These are phyloP conservation scores for Coregonus suidteri DNA, from an alignment of 2,797 vertebrate genomes.

Conservation along the genomic window DNA sequence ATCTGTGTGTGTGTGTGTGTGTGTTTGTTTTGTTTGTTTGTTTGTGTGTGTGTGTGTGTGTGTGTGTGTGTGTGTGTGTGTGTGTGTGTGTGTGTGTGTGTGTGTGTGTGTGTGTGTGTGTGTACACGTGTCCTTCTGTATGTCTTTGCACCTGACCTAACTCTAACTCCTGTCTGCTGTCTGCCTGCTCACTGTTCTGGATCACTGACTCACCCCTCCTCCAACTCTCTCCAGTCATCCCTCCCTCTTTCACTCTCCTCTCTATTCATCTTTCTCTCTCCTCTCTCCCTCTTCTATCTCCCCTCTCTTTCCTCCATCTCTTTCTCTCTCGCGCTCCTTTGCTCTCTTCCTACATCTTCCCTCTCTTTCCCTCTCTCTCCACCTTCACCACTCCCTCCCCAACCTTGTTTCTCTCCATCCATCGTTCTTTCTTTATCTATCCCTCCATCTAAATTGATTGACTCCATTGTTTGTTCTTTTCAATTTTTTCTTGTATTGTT, in stretches of 20 bases:
- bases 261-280: background rate
- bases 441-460: slow-evolving; percentile 5
- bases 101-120: background rate
- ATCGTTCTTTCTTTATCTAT: background rate
- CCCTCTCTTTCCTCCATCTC: no score
- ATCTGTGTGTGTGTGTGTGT: slow-evolving; percentile 12
- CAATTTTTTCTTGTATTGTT: slow-evolving; percentile 12
- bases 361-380: no score
- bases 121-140: slow-evolving; percentile 34
- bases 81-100: slow-evolving; percentile 17
- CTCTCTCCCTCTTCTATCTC: background rate
- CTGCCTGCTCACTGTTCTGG: slow-evolving; percentile 71
- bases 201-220: slow-evolving; percentile 55
- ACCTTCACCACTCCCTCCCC: background rate
- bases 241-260: background rate
- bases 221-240: background rate
- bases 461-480: slow-evolving; percentile 36
- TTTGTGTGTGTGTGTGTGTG: slow-evolving; percentile 34
- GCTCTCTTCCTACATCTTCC: background rate
- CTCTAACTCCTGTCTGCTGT: slow-evolving; percentile 63
- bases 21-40: no score
- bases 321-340: background rate
- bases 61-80: slow-evolving; percentile 15
- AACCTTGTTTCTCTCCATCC: background rate
- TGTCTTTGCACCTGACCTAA: slow-evolving; percentile 53